Evolutionary conservation across 92 coral and sea anemone genomes (phyloP), one percentile per base, ranked within the genome.

Genomic region (Galaxea fascicularis): DNA sequence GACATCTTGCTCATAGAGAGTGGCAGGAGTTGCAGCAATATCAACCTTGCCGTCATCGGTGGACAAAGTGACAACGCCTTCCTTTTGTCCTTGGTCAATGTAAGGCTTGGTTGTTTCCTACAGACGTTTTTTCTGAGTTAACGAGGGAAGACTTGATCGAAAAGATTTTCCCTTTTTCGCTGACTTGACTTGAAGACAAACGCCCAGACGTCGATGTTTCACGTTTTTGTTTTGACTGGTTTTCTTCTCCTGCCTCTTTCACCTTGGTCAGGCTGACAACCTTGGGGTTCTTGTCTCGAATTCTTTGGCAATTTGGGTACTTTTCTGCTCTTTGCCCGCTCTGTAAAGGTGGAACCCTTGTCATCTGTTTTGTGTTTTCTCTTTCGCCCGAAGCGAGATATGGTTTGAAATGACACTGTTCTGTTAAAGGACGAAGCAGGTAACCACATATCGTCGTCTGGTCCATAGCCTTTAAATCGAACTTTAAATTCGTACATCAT

Each of bases 371-470:
- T 62, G 12, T 88, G 92, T 73, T 58, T 76, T 46, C 91, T 18
- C 49, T 88, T 82, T 39, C 80, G 77, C 25, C 88, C 91, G 64
- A 65, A 74, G 8, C 73, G 73, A 12, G 87, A 88, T 47, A 54
- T 53, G 31, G 67, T 66, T n/a, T 76, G 57, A 46, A 83, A 88
- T 4, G 64, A 17, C 8, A 88, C 80, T 0, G 58, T 27, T 63
- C 74, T 74, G 83, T 84, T 89, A 59, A 89, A 89, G 6, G 70
- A 74, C 21, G 92, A 80, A 0, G 82, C 76, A 35, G 90, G 90
- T 22, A 90, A 69, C 93, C 93, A 86, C 67, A 77, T 74, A 73
- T 86, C 90, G 28, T 90, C 93, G 29, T 76, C 90, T 3, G 90
- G 85, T 7, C 82, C 70, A 45, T 86, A 86, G 54, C 93, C 93